These are phyloP conservation scores for Ptychadena robeensis DNA, from an alignment of 2,797 vertebrate species.

Conservation along the genomic window DNA sequence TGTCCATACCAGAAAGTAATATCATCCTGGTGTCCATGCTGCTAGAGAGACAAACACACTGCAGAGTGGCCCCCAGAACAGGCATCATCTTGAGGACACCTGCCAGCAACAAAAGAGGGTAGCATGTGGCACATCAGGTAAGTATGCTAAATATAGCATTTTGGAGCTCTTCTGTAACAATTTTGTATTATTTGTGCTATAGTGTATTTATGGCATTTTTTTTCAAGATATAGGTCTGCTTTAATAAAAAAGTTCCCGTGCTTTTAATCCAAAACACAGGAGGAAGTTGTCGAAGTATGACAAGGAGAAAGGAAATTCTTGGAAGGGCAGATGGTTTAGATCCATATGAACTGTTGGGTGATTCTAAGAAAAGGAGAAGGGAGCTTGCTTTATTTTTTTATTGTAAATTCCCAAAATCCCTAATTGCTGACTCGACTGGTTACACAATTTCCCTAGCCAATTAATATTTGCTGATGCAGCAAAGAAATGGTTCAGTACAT, in stretches of 20 bases:
- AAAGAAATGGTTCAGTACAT: background rate
- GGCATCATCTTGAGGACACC: no score
- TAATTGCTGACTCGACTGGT: constrained; percentile 20
- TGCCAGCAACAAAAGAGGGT: no score
- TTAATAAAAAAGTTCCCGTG: constrained; percentile 12
- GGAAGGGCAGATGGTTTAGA: background rate
- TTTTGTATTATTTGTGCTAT: no score
- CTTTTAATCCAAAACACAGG: constrained; percentile 29
- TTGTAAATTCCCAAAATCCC: constrained; percentile 30
- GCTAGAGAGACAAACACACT: no score
- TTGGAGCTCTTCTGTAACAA: no score
- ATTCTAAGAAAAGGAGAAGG: constrained; percentile 43
- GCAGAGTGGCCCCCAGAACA: no score
- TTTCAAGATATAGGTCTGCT: no score
- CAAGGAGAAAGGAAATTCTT: constrained; percentile 19
- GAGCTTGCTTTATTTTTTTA: constrained; percentile 10
- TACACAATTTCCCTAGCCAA: constrained; percentile 3
- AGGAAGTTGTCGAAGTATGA: constrained; percentile 7
- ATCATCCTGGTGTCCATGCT: no score
- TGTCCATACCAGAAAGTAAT: no score
- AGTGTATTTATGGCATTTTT: no score
- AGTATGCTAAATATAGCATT: no score
- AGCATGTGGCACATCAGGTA: no score
- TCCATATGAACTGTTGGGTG: background rate
- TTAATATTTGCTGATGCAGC: constrained; percentile 8